phyloP scores from a whole-genome alignment of 2,888 invertebrate species.

The Cheilosia vernalis region DNA sequence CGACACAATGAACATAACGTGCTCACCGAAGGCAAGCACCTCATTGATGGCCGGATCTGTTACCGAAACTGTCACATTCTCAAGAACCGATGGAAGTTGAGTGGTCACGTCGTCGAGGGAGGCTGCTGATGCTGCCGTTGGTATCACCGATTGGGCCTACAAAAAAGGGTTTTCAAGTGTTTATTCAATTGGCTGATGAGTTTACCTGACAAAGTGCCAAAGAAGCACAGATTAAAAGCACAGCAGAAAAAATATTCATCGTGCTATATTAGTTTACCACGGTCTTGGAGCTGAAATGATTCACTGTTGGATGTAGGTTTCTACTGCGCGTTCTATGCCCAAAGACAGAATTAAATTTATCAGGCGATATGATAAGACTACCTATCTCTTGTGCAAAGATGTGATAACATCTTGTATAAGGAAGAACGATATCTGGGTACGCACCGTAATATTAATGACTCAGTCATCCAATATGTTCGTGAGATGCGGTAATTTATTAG shows the following conservation, averaged over 20 bases:
- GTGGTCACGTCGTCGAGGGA: not conserved
- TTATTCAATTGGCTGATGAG: too few species aligned
- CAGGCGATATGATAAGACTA: constrained; percentile 19
- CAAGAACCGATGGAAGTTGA: not conserved
- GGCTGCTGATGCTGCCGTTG: not conserved
- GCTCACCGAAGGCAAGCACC: constrained; percentile 38
- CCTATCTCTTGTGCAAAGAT: not conserved
- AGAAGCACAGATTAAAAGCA: constrained; percentile 4
- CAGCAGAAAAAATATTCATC: not conserved
- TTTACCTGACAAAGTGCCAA: constrained; percentile 31
- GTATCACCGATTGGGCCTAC: not conserved
- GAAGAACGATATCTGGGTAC: not conserved
- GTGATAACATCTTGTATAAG: constrained; percentile 8
- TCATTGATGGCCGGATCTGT: constrained; percentile 23
- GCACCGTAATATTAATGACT: not conserved
- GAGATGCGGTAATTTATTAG: not conserved
- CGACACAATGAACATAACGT: constrained; percentile 30
- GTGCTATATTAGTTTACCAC: not conserved
- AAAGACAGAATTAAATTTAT: not conserved
- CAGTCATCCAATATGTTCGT: not conserved
- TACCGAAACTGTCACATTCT: constrained; percentile 25
- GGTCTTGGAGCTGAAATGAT: not conserved
- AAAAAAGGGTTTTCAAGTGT: not conserved
- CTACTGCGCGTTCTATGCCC: not conserved
- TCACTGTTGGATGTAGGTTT: constrained; percentile 8